Percentiles rank a stretch among this genome's conserved stretches.
Conservation (phyloP, 2,888 invertebrate genomes). For the Papilio elwesi region DNA sequence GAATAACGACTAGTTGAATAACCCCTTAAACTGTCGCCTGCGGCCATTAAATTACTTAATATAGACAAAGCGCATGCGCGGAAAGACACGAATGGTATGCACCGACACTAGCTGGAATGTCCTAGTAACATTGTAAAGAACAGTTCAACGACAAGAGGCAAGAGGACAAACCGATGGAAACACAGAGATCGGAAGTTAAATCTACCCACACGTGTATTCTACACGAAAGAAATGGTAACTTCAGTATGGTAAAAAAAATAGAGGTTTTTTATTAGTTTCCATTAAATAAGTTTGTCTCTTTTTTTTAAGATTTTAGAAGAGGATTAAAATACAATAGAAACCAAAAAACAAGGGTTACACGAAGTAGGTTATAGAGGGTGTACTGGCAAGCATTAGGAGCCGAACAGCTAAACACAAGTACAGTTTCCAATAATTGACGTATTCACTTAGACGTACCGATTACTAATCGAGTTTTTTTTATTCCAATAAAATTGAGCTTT, state of each 20-base stretch:
- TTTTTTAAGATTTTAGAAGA: neutral
- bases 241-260: constrained; percentile 16
- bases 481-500: constrained; percentile 80
- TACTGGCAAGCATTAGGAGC: constrained; percentile 17
- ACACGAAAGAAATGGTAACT: constrained; percentile 29
- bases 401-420: constrained; percentile 35
- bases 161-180: constrained; percentile 42
- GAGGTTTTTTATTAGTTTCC: no score
- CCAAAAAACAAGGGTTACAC: neutral
- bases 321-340: neutral
- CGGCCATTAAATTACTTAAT: constrained; percentile 25
- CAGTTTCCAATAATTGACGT: constrained; percentile 74
- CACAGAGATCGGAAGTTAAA: constrained; percentile 41
- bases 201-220: constrained; percentile 54
- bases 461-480: constrained; percentile 63
- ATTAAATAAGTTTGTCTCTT: constrained; percentile 7
- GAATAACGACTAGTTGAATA: constrained; percentile 30
- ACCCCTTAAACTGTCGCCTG: constrained; percentile 26
- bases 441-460: constrained; percentile 76
- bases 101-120: constrained; percentile 51
- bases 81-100: constrained; percentile 28
- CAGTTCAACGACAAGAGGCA: constrained; percentile 45
- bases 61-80: constrained; percentile 30
- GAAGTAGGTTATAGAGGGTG: neutral
- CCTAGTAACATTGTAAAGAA: constrained; percentile 50